Base-by-base conservation (phyloP, 2,888 invertebrate species). In the Callyntrura sp. region DNA sequence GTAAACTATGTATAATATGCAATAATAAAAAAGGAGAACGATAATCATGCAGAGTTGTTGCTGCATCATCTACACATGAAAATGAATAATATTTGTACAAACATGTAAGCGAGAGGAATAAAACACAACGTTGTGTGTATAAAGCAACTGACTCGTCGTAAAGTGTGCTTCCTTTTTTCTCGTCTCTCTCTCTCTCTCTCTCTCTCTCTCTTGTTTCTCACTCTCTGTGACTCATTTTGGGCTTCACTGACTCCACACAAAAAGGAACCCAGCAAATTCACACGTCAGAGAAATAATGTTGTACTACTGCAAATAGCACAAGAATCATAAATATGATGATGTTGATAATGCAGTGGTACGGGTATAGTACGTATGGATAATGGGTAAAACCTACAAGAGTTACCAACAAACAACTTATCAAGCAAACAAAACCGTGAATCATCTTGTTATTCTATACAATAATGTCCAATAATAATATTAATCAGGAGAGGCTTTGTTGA, bases 181-280 rank as follows among this genome's bases (percentile, higher is more conserved):
- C 17, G 51, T 9, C 51, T 51, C 51, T 51, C 51, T 11, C 11
- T 11, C 11, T 14, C 20, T 57, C 35, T 57, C 35, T 55, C 28
- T 9, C 70, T 79, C n/a, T 9, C 51, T 51, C 51, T 51, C 51
- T 11, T 51, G 14, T 11, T 51, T 14, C 20, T 57, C 35, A 28
- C 35, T 55, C 28, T 9, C 70, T 79, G 81, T 82, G 82, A 82
- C 82, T 82, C 82, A 82, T 82, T 82, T 82, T 82, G 5, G 79
- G 79, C 79, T 79, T 79, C 79, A 79, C 79, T 79, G 55, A 78
- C 70, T 70, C 45, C 20, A 12, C 65, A 70, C 45, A 70, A 17
- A 17, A 70, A 45, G 45, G 45, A 45, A 45, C 17, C 45, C 17
- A 45, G 11, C 45, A 70, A 70, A 70, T 70, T 70, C 70, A 70